Conservation (phyloP, 2,888 invertebrate genomes). For the Charanyca ferruginea region DNA sequence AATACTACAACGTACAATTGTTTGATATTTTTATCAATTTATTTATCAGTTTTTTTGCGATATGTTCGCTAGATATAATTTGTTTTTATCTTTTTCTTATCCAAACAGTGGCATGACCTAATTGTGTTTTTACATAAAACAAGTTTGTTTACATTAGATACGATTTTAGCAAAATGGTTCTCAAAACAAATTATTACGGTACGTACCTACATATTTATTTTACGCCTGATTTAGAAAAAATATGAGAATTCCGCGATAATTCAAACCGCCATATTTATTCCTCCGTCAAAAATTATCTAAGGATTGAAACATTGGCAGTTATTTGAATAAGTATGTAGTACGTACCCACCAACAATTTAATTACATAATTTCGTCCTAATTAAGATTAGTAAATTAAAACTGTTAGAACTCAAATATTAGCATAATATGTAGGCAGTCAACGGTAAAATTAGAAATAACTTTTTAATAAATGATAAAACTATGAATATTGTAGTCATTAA, state of each 20-base stretch:
- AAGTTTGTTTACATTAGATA: background rate
- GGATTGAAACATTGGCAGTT: too few relatives aligned
- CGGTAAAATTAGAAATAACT: constrained; percentile 22
- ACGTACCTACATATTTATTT: too few relatives aligned
- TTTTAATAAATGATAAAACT: constrained; percentile 23
- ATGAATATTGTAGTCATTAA: constrained; percentile 31
- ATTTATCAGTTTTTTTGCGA: background rate
- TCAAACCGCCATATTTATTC: too few relatives aligned
- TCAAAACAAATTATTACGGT: too few relatives aligned
- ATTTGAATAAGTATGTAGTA: too few relatives aligned
- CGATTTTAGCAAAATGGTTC: too few relatives aligned
- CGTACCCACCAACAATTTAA: too few relatives aligned
- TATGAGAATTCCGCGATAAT: too few relatives aligned
- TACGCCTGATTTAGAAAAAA: too few relatives aligned
- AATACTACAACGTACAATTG: background rate
- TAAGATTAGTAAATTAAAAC: background rate
- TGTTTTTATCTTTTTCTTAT: background rate
- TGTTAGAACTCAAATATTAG: background rate
- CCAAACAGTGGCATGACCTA: background rate
- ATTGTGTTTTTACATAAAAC: background rate
- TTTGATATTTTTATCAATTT: background rate
- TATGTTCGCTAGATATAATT: background rate
- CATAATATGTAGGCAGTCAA: constrained; percentile 18
- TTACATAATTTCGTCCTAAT: background rate
- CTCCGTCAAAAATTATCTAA: too few relatives aligned